Evolutionary conservation across 2,113 vertebrate species (phyloP), one percentile per base, ranked within the genome.

Genomic region (Bos javanicus): DNA sequence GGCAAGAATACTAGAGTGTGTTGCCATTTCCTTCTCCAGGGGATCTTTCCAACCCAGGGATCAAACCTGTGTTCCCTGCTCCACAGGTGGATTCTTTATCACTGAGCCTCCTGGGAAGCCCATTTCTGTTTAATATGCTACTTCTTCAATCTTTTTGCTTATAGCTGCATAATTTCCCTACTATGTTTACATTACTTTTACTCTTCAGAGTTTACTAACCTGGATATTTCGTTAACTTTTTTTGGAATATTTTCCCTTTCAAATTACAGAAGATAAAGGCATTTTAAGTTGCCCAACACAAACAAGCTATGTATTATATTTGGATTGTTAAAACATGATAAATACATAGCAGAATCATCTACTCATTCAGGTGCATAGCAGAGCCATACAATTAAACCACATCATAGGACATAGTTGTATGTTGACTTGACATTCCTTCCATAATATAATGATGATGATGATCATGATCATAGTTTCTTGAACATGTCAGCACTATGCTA

Each of bases 231-330:
- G 26, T 46, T 94, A 91, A 88, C n/a, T 57, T 83, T 93, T 87
- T 94, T 90, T n/a, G 84, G 81, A 39, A 13, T 94, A n/a, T 76
- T 76, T 94, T 96, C 60, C n/a, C 12, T 94, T 90, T 87, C 46
- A 95, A 39, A 81, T 90, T 85, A 48, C 7, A 78, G 60, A 81
- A 88, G 83, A 76, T 82, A 96, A 57, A 33, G 39, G 15, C 2
- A 7, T 91, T 93, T 71, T 60, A 86, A 85, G 62, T 94, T 33
- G 76, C 17, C 9, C 26, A 36, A 60, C 50, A 48, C 71, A 93
- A 94, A 23, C 26, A 90, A 94, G 25, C 26, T 91, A 2, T 62
- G 1, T 90, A 54, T 52, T 71, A 12, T 80, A 48, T 86, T 90
- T 94, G 88, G 84, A 86, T 95, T 83, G 43, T 48, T 90, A 17